phyloP scores from a whole-genome alignment of 2,888 invertebrate species.

The Uropetala carovei region DNA sequence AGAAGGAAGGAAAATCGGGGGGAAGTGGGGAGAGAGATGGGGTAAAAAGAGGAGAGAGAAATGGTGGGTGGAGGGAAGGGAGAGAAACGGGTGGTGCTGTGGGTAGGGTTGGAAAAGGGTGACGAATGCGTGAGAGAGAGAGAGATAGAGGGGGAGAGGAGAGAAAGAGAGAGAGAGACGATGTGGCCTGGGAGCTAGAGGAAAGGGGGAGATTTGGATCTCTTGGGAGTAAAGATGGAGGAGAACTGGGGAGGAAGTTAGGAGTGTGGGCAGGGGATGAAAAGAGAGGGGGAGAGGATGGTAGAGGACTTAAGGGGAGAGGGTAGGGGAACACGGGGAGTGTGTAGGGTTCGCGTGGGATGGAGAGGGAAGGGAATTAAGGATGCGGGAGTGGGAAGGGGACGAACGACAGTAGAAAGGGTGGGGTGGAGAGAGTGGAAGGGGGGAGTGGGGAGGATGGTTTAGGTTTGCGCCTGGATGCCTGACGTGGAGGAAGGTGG shows the following conservation, averaged over 20 bases:
- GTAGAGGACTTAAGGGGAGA: background rate
- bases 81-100: background rate
- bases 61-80: too few relatives aligned
- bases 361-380: conserved; percentile 5
- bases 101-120: conserved; percentile 11
- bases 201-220: background rate
- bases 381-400: background rate
- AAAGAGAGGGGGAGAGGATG: background rate
- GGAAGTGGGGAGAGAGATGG: too few relatives aligned
- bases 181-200: background rate
- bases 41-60: too few relatives aligned
- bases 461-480: conserved; percentile 27
- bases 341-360: too few relatives aligned
- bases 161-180: background rate
- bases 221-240: background rate
- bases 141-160: background rate
- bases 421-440: background rate
- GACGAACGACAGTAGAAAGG: background rate
- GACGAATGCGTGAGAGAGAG: conserved; percentile 16
- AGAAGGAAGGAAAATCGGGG: too few relatives aligned
- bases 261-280: background rate
- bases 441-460: background rate
- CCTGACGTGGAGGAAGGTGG: conserved; percentile 26
- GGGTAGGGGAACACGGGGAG: background rate
- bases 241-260: background rate